Base-by-base conservation (phyloP, 1,140 invertebrate genomes). In the Drosophila nigrodunni region DNA sequence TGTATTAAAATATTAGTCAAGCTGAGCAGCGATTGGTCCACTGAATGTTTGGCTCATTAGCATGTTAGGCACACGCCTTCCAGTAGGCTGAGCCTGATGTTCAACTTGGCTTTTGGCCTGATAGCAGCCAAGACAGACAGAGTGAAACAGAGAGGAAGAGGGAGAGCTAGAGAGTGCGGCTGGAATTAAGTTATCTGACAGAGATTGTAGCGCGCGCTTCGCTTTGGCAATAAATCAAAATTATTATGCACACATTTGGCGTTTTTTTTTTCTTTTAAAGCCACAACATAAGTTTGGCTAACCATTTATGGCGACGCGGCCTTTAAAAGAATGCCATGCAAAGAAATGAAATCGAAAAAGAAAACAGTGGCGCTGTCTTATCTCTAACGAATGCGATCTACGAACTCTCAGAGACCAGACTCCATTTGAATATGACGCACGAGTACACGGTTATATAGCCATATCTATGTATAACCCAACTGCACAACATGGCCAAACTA, bases 371-470 rank as follows among this genome's bases (percentile, higher is more conserved):
- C 83, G 85, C 80, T 89, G 85, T 76, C 74, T 88, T 87, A 87
- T 87, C 83, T 80, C 83, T 80, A 11, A 47, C 74, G 85, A 82
- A 87, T 80, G 85, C 77, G 83, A 87, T 87, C 83, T 80, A 49
- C 72, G 69, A 58, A 62, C 72, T 72, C 60, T 62, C 50, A 30
- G 25, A 30, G 64, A 59, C 74, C 75, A 76, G 80, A 87, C 73
- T 80, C 74, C 85, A 87, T 87, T 87, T 87, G 85, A 89, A 87
- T 87, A 87, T 87, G 83, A 87, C 83, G 83, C 83, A 87, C 83
- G 83, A 89, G 82, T 77, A 74, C 66, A 66, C 73, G 25, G 25
- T 4, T 30, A 30, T 30, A 30, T 30, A 6, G 25, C 25, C 25
- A 30, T 30, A 30, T 30, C 25, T 30, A 30, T n/a, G n/a, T n/a